Base-by-base conservation (phyloP, 2,888 invertebrate genomes). In the Dynastes tityus region DNA sequence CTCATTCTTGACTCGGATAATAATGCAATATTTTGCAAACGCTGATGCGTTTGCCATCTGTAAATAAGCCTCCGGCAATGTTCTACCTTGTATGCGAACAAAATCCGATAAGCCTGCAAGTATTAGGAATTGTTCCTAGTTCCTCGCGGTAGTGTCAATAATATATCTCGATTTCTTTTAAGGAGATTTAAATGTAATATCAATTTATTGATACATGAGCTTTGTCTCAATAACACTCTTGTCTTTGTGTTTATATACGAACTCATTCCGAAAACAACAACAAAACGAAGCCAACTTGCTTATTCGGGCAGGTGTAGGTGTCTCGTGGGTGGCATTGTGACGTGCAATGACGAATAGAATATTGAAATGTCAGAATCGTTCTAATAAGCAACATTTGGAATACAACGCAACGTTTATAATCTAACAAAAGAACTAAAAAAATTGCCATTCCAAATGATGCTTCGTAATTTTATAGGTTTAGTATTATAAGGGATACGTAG, bases 11-110 rank as follows among this genome's bases (percentile, higher is more conserved):
- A 49, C 73, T 74, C 61, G 49, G 73, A 74, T 74, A 74, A 74
- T 73, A 74, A 74, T 74, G 73, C 73, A 74, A 74, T 74, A 61
- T 74, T 74, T 74, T 74, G 73, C 73, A 74, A 74, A 74, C 61
- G 45, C 27, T 74, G 73, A 74, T 74, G 73, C 73, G 73, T 74
- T 74, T 74, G 73, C 73, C 63, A 74, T 74, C 73, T 74, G 73
- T 74, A 74, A 74, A 74, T 74, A 74, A 45, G 61, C 73, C 63
- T 63, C 45, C 45, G 73, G 61, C 73, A 63, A 27, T 61, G 45
- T 74, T 61, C 45, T 74, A 61, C 73, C 58, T 73, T 58, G 58
- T 55, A 27, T 74, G 61, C 45, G 16, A n/a, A 58, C 55, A 71
- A 61, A 45, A 49, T 63, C 61, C 73, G 73, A 74, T 74, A 74